Base-by-base conservation (phyloP, 2,888 invertebrate species). In the Dilophus febrilis region DNA sequence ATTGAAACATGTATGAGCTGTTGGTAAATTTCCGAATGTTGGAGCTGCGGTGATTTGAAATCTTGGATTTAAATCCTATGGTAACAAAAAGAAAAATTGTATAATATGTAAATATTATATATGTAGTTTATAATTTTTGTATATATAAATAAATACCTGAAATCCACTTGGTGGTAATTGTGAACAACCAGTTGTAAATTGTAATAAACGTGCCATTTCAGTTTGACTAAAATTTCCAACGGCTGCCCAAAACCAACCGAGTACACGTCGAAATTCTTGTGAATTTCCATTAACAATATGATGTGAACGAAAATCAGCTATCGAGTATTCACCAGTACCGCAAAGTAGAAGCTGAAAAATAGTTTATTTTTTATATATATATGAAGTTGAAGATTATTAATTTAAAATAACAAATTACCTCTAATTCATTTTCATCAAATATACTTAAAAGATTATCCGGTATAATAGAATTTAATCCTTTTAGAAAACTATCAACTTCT, bases 1-100 rank as follows among this genome's bases (percentile, higher is more conserved):
- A 71, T 94, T 94, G 66, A 92, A 92, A 68, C 91, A 92, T 37
- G 91, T 92, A 64, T 94, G 92, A 22, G 92, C 91, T 3, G 90
- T 88, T 34, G 92, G 92, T 51, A 94, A 67, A 54, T 83, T 87
- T 43, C 88, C 90, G 64, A 82, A 85, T 18, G 85, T 82, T 1
- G 87, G 85, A 38, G 88, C 84, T 8, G 88, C 83, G 2, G 87
- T 85, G 46, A 94, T 82, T 64, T 91, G 91, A 66, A 92, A 90
- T 42, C 85, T 75, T 3, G 94, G 94, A 61, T 78, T 82, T 26
- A 92, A 70, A 56, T 92, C 90, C 60, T 74, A 66, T 42, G 38
- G n/a, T n/a, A n/a, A n/a, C n/a, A n/a, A n/a, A n/a, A n/a, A n/a
- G n/a, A 22, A 17, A 29, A 26, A 34, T 39, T 33, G 13, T 12